Evolutionary conservation across 2,113 vertebrate species (phyloP), one percentile per base, ranked within the genome.

Genomic region (Apodemus sylvaticus): DNA sequence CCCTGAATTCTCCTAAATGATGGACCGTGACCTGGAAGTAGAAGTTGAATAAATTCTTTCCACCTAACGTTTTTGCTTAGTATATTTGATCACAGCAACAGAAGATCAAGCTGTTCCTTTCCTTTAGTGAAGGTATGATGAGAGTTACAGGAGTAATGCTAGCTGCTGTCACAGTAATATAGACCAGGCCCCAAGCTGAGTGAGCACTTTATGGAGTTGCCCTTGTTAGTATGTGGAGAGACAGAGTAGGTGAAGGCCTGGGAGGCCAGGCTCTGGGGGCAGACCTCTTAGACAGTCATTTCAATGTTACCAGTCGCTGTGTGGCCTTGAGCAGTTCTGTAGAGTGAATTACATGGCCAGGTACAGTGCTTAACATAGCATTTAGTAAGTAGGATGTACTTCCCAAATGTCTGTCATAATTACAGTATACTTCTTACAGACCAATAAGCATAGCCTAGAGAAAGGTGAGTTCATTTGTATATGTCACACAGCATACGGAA

Each of bases 401-500:
- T 77, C 45, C 29, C n/a, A 89, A 79, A 70, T 95, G 48, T 96
- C 51, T 90, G 81, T 48, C 87, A 12, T 89, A 92, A 88, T 0
- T 31, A 45, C 77, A 86, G 4, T n/a, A 51, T 81, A n/a, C 34
- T 81, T 81, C 53, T 82, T 22, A 92, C 16, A 90, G 78, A 55
- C 42, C n/a, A 53, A 34, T 70, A 94, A 95, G 91, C 55, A 90
- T 91, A 96, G 71, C 20, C 76, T 60, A 94, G 74, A 86, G 74
- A 82, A 48, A 95, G 64, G 13, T 71, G 66, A 89, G 53, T 11
- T 53, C 74, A 42, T 97, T 92, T 70, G 42, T 73, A 55, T 31
- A 66, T 90, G 62, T 87, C 68, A 90, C 17, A 66, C 17, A 82
- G 83, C 60, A 45, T 93, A 66, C 24, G 71, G 89, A 39, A 64